phyloP scores from a whole-genome alignment of 2,113 vertebrate genomes.

The Oenanthe melanoleuca region DNA sequence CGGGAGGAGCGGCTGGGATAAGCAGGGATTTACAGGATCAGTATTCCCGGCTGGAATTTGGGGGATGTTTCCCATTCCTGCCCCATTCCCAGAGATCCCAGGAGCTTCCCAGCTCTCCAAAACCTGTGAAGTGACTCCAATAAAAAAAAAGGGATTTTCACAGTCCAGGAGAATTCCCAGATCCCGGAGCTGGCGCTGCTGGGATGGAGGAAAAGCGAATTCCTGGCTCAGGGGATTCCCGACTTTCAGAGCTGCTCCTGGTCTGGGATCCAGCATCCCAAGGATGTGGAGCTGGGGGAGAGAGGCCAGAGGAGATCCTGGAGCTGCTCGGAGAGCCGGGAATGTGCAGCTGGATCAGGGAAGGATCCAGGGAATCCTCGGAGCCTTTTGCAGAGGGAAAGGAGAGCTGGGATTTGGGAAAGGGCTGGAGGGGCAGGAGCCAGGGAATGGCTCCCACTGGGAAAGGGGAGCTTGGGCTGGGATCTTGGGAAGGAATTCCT shows the following conservation, averaged over 20 bases:
- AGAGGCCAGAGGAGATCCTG: background rate
- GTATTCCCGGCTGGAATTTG: background rate
- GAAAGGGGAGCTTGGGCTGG: no score
- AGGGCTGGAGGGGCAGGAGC: no score
- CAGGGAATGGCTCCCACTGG: no score
- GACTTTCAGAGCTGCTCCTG: background rate
- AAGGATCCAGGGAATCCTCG: no score
- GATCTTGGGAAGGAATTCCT: no score
- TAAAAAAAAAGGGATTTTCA: fast-evolving
- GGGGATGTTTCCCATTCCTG: fast-evolving
- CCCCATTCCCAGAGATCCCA: fast-evolving
- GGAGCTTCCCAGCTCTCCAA: background rate
- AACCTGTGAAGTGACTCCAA: background rate
- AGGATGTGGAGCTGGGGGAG: background rate
- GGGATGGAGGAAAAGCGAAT: background rate
- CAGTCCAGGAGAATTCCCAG: fast-evolving
- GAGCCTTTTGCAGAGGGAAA: no score
- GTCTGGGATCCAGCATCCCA: background rate
- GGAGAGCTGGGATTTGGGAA: no score
- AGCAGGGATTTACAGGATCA: fast-evolving
- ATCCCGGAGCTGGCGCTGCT: fast-evolving
- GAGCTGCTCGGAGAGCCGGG: no score
- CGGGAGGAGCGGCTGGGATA: fast-evolving
- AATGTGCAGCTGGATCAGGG: no score
- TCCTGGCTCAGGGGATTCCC: background rate